Conservation (phyloP, 2,113 vertebrate genomes). For the Paracyprichromis sp. region DNA sequence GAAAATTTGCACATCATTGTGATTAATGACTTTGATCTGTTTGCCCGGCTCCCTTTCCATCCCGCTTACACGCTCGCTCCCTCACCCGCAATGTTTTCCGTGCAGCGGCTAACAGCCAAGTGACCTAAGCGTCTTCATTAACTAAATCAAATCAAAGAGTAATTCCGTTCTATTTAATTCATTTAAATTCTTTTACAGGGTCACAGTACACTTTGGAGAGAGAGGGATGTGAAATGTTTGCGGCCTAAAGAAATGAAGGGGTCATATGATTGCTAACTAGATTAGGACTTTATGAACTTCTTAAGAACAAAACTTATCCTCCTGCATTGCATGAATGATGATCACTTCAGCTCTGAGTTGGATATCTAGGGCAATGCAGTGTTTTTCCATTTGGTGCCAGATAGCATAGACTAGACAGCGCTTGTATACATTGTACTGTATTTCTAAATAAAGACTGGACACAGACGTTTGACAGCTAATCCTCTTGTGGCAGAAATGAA, state of each 20-base stretch:
- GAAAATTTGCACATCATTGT: constrained; percentile 43
- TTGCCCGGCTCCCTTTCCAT: neutral
- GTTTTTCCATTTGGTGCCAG: neutral
- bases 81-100: neutral
- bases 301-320: neutral
- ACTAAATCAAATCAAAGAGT: constrained; percentile 30
- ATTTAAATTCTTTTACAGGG: constrained; percentile 23
- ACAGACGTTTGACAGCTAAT: constrained; percentile 9
- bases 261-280: neutral
- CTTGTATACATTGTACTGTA: neutral
- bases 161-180: constrained; percentile 18
- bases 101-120: neutral
- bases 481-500: constrained; percentile 13
- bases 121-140: constrained; percentile 39
- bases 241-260: neutral
- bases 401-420: neutral
- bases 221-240: neutral
- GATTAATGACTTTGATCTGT: constrained; percentile 60
- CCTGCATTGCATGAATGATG: neutral
- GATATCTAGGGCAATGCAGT: neutral
- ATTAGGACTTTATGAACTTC: neutral
- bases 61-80: neutral
- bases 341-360: neutral
- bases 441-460: constrained; percentile 6
- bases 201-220: neutral